phyloP scores from a whole-genome alignment of 2,797 vertebrate genomes.

The Pipistrellus pipistrellus region DNA sequence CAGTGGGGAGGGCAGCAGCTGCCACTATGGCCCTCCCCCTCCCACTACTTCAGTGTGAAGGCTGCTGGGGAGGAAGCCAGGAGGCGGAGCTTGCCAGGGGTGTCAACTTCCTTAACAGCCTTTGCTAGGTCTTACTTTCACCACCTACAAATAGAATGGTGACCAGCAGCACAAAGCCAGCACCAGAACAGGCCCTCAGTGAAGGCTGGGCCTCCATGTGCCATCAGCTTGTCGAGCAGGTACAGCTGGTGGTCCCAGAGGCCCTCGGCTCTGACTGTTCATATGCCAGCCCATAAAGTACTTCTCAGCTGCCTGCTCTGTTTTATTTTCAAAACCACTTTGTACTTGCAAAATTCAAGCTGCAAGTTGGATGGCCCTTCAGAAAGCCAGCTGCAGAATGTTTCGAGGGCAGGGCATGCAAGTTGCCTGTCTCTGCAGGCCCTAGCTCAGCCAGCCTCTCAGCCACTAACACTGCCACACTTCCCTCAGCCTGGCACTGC shows the following conservation, averaged over 20 bases:
- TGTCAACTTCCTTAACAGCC: neutral
- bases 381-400: neutral
- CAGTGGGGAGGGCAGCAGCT: neutral
- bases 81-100: neutral
- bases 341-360: neutral
- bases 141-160: accelerated
- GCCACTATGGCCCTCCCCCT: neutral
- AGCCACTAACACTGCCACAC: neutral
- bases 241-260: neutral
- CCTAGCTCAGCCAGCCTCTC: no score
- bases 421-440: neutral
- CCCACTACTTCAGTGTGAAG: neutral
- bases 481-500: neutral
- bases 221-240: accelerated
- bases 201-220: neutral
- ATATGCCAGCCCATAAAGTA: neutral
- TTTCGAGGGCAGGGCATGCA: neutral
- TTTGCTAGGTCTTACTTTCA: neutral
- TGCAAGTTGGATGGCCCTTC: neutral
- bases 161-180: neutral
- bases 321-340: neutral
- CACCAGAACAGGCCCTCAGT: accelerated
- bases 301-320: neutral
- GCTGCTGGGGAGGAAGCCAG: neutral
- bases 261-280: neutral